A percentile compares a stretch with the other conserved stretches of the same genome.
phyloP scores from a whole-genome alignment of 2,113 vertebrate genomes.

The Sinocyclocheilus grahami region DNA sequence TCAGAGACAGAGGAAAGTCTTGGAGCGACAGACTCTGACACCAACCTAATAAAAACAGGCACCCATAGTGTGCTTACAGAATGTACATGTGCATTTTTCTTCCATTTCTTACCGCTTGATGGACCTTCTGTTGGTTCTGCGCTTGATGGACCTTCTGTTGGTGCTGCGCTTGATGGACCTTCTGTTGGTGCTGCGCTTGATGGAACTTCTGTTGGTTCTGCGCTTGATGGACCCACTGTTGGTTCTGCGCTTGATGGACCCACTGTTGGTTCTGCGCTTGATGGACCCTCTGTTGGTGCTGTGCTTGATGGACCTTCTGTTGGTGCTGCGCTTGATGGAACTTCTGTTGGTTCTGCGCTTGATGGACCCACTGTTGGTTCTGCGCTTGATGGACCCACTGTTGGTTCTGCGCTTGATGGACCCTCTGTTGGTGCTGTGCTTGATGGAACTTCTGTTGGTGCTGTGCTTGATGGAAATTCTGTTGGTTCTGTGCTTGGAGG shows the following conservation, averaged over 20 bases:
- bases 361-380: too few species aligned
- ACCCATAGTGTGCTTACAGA: neutral
- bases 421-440: too few species aligned
- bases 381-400: too few species aligned
- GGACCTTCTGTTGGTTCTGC: neutral
- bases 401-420: too few species aligned
- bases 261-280: neutral
- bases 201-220: neutral
- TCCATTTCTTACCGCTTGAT: conserved; percentile 67
- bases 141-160: neutral
- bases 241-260: neutral
- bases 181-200: neutral
- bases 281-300: neutral
- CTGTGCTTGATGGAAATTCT: too few species aligned
- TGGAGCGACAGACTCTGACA: neutral
- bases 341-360: neutral
- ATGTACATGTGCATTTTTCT: neutral
- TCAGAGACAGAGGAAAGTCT: neutral
- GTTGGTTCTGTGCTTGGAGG: too few species aligned
- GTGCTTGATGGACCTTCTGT: neutral
- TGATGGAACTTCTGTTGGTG: too few species aligned
- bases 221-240: neutral
- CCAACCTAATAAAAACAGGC: neutral
- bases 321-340: neutral
- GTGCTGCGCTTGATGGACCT: too few species aligned